phyloP scores from a whole-genome alignment of 2,113 vertebrate species.

The Tympanuchus pallidicinctus region DNA sequence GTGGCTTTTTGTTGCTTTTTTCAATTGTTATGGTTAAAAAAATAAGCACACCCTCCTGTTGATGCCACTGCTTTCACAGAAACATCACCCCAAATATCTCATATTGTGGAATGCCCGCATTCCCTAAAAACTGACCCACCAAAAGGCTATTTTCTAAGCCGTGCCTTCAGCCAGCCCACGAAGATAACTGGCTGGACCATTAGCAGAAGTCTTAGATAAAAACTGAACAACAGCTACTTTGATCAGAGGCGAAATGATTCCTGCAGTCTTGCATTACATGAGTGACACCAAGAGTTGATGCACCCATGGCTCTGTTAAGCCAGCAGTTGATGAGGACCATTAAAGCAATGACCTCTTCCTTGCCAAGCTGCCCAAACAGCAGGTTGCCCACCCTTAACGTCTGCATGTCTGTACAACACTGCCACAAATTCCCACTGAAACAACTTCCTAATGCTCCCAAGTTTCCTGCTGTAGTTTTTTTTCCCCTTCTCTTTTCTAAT shows the following conservation, averaged over 20 bases:
- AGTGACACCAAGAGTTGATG: not conserved
- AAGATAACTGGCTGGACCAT: not conserved
- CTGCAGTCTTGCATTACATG: not conserved
- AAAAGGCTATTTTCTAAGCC: not conserved
- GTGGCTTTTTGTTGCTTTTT: too few species aligned
- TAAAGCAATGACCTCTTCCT: not conserved
- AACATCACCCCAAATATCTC: not conserved
- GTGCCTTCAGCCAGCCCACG: not conserved
- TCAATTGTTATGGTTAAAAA: too few species aligned
- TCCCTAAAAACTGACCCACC: not conserved
- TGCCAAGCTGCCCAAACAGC: not conserved
- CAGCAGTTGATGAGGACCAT: not conserved
- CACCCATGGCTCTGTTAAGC: not conserved
- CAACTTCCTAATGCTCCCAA: not conserved
- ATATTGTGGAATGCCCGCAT: too few species aligned
- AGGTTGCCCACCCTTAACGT: not conserved
- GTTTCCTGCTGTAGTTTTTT: not conserved
- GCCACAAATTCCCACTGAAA: not conserved
- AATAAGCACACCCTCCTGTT: not conserved
- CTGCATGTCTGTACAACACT: not conserved
- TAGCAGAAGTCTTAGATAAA: not conserved
- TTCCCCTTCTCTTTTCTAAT: not conserved
- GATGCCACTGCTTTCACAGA: not conserved
- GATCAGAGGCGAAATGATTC: not conserved
- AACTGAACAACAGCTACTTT: not conserved